Conservation (phyloP, 1,140 invertebrate species). For the Halictus rubicundus region DNA sequence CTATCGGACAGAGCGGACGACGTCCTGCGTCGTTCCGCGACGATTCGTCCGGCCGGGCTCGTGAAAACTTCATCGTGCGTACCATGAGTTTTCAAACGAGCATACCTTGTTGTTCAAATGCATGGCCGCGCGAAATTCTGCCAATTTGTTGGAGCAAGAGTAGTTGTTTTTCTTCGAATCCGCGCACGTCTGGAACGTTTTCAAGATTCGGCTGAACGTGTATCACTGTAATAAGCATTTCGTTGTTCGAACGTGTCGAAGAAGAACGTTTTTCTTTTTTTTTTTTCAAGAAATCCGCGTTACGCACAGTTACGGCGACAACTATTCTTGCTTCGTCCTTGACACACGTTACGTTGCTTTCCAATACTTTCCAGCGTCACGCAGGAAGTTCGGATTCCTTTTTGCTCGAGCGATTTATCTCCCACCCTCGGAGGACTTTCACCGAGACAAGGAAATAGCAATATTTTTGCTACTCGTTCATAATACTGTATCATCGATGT, state of each 20-base stretch:
- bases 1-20: conserved; percentile 18
- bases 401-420: conserved; percentile 18
- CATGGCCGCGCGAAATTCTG: not conserved
- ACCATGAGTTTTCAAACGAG: not conserved
- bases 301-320: no score
- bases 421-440: conserved; percentile 23
- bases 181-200: not conserved
- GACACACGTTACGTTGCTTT: not conserved
- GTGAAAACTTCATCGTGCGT: conserved; percentile 4
- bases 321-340: conserved; percentile 1
- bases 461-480: conserved; percentile 67
- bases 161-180: not conserved
- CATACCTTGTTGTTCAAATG: not conserved
- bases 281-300: not conserved
- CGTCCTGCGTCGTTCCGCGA: not conserved
- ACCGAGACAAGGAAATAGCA: conserved; percentile 58
- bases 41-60: not conserved
- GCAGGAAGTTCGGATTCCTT: not conserved
- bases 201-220: not conserved
- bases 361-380: not conserved
- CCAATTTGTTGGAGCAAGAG: conserved; percentile 2
- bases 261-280: no score
- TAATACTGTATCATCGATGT: conserved; percentile 64
- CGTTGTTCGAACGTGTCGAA: no score
- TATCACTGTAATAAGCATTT: not conserved